Evolutionary conservation across 2,888 invertebrate species (phyloP).

Genomic region (Digitonthophagus gazella): DNA sequence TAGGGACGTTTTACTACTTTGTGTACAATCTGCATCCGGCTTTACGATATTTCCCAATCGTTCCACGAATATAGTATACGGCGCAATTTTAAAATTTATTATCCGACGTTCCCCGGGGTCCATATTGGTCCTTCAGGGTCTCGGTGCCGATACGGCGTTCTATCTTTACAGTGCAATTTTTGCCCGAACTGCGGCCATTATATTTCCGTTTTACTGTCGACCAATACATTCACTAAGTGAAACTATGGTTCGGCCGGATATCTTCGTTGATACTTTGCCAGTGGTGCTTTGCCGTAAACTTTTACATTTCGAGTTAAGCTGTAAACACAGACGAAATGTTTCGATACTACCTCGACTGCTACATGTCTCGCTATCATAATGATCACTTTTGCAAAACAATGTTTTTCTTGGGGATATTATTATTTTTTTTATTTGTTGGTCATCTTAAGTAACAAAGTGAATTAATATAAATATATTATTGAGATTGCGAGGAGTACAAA

Average conservation of each 20-base stretch:
- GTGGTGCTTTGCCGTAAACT: background rate
- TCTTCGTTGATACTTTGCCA: slow-evolving; percentile 9
- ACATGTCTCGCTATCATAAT: background rate
- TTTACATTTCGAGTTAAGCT: background rate
- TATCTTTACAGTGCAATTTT: slow-evolving; percentile 16
- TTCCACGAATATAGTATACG: slow-evolving; percentile 22
- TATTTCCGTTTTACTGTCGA: slow-evolving; percentile 12
- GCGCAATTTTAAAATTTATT: slow-evolving; percentile 27
- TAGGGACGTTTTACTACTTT: slow-evolving; percentile 26
- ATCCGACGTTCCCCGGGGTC: slow-evolving; percentile 23
- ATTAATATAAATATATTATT: too few relatives aligned
- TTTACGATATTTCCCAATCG: slow-evolving; percentile 27
- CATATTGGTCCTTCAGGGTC: slow-evolving; percentile 21
- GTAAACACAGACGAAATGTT: background rate
- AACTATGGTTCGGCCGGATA: background rate
- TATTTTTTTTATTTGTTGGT: background rate
- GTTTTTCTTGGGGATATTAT: too few relatives aligned
- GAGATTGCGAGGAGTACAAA: too few relatives aligned
- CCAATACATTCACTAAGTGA: slow-evolving; percentile 13
- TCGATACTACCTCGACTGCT: background rate
- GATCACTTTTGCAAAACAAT: too few relatives aligned
- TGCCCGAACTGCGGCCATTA: slow-evolving; percentile 9
- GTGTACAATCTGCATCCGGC: slow-evolving; percentile 27
- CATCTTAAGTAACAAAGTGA: too few relatives aligned
- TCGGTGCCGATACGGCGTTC: slow-evolving; percentile 16